Evolutionary conservation across 2,797 vertebrate species (phyloP).

Genomic region (Neosilurus hyrtlii): DNA sequence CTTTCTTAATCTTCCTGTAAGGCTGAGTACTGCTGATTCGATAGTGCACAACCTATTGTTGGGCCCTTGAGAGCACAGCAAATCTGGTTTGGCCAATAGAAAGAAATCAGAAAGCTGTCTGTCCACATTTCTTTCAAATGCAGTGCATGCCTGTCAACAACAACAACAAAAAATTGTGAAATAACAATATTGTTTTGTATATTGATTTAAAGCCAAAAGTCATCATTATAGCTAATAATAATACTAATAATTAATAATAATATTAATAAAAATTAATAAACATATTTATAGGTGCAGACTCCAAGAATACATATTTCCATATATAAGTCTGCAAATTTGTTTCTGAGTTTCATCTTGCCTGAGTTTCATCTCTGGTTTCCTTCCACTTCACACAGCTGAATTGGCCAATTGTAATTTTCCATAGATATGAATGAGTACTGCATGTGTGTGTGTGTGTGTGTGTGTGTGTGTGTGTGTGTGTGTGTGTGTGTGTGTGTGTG

Average conservation of each 20-base stretch:
- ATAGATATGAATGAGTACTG: too few relatives aligned
- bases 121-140: background rate
- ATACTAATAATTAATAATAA: background rate
- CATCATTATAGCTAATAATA: background rate
- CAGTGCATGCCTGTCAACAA: background rate
- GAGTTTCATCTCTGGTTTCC: too few relatives aligned
- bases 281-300: background rate
- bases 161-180: background rate
- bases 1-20: background rate
- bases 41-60: conserved; percentile 10
- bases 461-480: too few relatives aligned
- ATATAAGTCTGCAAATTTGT: background rate
- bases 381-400: too few relatives aligned
- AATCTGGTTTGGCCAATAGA: conserved; percentile 5
- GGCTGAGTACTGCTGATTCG: conserved; percentile 8
- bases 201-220: background rate
- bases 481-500: too few relatives aligned
- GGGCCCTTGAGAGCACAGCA: background rate
- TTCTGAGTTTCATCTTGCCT: too few relatives aligned
- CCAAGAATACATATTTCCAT: background rate
- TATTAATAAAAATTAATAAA: background rate
- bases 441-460: too few relatives aligned
- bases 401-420: too few relatives aligned
- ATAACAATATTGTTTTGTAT: background rate
- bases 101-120: background rate